Evolutionary conservation across 2,888 invertebrate species (phyloP).

Genomic region (Antitype chi): DNA sequence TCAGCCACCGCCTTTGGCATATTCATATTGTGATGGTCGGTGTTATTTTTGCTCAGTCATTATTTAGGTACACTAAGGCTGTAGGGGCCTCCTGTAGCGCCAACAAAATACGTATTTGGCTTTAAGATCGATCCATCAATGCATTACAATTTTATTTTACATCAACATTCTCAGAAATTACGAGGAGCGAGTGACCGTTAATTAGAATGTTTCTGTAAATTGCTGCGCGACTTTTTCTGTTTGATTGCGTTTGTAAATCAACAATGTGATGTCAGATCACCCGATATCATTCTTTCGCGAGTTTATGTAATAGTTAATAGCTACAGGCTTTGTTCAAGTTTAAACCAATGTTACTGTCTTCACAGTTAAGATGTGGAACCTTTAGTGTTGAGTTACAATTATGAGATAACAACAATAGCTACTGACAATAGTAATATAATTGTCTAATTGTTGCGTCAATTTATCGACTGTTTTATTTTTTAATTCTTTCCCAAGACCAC

Average conservation of each 20-base stretch:
- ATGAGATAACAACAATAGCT: conserved; percentile 50
- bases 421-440: conserved; percentile 51
- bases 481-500: conserved; percentile 69
- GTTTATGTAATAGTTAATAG: conserved; percentile 53
- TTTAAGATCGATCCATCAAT: conserved; percentile 69
- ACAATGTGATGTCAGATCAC: conserved; percentile 54
- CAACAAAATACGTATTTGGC: conserved; percentile 63
- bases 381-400: conserved; percentile 42
- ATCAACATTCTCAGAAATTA: conserved; percentile 53
- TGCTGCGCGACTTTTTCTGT: conserved; percentile 56
- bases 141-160: conserved; percentile 60
- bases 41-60: conserved; percentile 71
- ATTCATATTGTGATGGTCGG: conserved; percentile 59
- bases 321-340: conserved; percentile 45
- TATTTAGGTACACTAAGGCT: conserved; percentile 70
- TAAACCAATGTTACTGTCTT: conserved; percentile 35
- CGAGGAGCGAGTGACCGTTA: conserved; percentile 49
- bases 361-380: conserved; percentile 20
- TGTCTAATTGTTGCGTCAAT: conserved; percentile 58
- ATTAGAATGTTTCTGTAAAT: conserved; percentile 69
- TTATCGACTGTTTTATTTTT: conserved; percentile 56
- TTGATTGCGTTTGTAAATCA: conserved; percentile 64
- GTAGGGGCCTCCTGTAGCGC: conserved; percentile 70
- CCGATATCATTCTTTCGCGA: conserved; percentile 49
- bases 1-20: conserved; percentile 48